A percentile compares a stretch with the other conserved stretches of the same genome.
These are phyloP conservation scores for Zootoca vivipara DNA, from an alignment of 2,113 vertebrate genomes.

Conservation along the genomic window DNA sequence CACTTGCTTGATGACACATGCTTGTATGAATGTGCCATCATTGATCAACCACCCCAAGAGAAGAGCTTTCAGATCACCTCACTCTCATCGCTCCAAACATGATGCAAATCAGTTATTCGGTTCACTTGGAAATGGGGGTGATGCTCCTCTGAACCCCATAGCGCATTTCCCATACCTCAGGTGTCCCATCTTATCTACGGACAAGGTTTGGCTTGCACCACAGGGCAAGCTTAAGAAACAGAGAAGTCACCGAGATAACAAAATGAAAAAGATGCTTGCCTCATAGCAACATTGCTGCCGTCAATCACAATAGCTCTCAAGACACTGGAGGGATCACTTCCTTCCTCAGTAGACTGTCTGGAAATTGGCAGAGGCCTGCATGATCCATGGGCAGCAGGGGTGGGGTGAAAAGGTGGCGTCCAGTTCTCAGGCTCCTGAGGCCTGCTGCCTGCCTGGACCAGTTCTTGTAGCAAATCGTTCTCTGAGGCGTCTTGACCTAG, in stretches of 20 bases:
- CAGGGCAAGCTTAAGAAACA: background rate
- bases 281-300: slow-evolving; percentile 94
- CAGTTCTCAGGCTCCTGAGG: slow-evolving; percentile 40
- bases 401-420: slow-evolving; percentile 38
- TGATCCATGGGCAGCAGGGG: slow-evolving; percentile 78
- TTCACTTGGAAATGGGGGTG: background rate
- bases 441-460: slow-evolving; percentile 83
- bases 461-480: slow-evolving; percentile 89
- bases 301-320: slow-evolving; percentile 89
- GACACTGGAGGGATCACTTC: background rate
- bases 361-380: slow-evolving; percentile 25
- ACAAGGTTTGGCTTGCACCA: background rate
- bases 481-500: slow-evolving; percentile 84
- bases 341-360: slow-evolving; percentile 28
- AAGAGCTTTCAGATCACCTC: background rate
- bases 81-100: background rate
- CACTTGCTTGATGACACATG: background rate
- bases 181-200: background rate
- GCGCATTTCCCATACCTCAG: background rate
- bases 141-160: background rate
- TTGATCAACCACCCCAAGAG: background rate
- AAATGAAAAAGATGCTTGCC: slow-evolving; percentile 72
- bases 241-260: accelerated
- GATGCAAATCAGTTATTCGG: background rate
- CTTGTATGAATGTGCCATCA: background rate